Base-by-base conservation (phyloP, 2,797 vertebrate species). In the Sardinella longiceps region DNA sequence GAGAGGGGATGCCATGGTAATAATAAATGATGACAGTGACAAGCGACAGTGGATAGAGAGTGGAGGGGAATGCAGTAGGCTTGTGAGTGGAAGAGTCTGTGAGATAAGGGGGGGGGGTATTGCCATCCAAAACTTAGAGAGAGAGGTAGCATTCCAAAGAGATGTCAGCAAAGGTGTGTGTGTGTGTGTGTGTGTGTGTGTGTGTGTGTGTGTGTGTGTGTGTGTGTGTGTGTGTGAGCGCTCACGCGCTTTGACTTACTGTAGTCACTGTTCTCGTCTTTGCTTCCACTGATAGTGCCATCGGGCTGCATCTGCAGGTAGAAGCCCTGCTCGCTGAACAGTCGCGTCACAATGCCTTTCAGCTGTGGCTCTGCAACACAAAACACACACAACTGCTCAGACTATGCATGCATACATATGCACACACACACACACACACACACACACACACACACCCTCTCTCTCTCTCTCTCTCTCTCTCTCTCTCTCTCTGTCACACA, bases 291-390 rank as follows among this genome's bases (percentile, higher is more conserved):
- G 92, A 99, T 99, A 93, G 96, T 96, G 93, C 98, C 98, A 95
- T 99, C 98, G 89, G 97, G 97, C 94, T 98, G 95, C 97, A 99
- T 99, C 95, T 99, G 98, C 96, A 99, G 97, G 96, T 99, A 99
- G 95, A 97, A 99, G 88, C 98, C 98, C 96, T 99, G 98, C 96
- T 99, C 97, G 96, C 98, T 98, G 96, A 99, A 99, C 96, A 99
- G 96, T 96, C 98, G 96, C 91, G 98, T 99, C 96, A 99, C 98
- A 92, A 99, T 99, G 95, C 98, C 98, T 97, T 99, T 99, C 96
- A 99, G 97, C 97, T 99, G 98, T 95, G 98, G 98, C 97, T 99
- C 98, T 99, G 95, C 51, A 96, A 97, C 91, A 80, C 84, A 80
- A 85, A 80, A 84, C 87, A 87, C 66, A 70, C 63, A 74, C 66